Percentiles rank a stretch among this genome's conserved stretches.
Evolutionary conservation across 2,113 vertebrate species (phyloP).

Genomic region (Crotalus viridis): DNA sequence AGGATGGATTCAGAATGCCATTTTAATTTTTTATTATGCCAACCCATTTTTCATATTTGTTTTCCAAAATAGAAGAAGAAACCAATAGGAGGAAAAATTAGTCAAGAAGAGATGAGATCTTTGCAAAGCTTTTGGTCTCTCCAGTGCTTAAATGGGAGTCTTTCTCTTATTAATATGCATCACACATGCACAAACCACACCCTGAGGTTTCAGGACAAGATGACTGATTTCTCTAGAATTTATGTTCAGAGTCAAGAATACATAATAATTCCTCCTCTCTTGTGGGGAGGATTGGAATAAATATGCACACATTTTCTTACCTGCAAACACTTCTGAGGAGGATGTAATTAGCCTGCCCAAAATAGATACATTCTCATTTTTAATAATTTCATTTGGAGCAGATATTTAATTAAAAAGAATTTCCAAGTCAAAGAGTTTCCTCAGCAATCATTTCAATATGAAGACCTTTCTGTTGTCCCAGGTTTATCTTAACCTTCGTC

Average conservation of each 20-base stretch:
- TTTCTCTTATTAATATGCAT: background rate
- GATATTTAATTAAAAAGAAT: slow-evolving; percentile 31
- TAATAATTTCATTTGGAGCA: slow-evolving; percentile 1
- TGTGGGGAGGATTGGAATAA: background rate
- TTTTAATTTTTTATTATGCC: background rate
- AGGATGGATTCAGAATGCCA: background rate
- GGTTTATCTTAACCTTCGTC: background rate
- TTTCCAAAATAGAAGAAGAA: background rate
- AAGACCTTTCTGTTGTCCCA: background rate
- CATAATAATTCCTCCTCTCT: slow-evolving; percentile 26
- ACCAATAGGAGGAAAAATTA: background rate
- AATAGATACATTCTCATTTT: slow-evolving; percentile 27
- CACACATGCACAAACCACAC: background rate
- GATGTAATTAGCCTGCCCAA: slow-evolving; percentile 37
- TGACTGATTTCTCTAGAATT: background rate
- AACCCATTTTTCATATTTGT: background rate
- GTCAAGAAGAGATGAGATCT: background rate
- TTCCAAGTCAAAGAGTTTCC: slow-evolving; percentile 12
- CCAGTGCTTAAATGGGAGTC: background rate
- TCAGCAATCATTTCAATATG: background rate
- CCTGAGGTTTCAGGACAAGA: background rate
- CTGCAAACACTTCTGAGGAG: slow-evolving; percentile 26
- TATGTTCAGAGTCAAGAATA: slow-evolving; percentile 31
- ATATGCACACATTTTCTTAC: slow-evolving; percentile 9
- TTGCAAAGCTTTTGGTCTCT: background rate